Conservation (phyloP, 1,140 invertebrate species). For the Gerris buenoi region DNA sequence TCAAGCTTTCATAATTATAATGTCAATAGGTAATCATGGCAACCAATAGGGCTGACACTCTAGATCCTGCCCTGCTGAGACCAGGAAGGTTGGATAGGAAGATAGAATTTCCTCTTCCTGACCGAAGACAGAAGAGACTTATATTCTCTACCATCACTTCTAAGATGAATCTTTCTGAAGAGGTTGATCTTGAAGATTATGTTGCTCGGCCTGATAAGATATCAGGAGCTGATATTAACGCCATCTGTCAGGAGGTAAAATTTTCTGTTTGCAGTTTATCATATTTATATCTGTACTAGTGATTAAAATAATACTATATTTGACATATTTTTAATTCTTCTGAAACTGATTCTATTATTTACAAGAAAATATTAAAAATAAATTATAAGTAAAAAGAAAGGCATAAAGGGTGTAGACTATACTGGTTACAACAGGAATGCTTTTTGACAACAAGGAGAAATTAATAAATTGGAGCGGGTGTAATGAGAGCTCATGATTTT, state of each 20-base stretch:
- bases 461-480: too few relatives aligned
- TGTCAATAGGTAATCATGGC: conserved; percentile 99
- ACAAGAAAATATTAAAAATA: too few relatives aligned
- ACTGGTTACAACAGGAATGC: too few relatives aligned
- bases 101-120: conserved; percentile 97
- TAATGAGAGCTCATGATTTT: too few relatives aligned
- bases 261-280: neutral
- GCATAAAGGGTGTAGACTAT: too few relatives aligned
- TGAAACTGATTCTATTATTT: too few relatives aligned
- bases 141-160: conserved; percentile 96
- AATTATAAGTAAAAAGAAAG: too few relatives aligned
- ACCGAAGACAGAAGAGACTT: conserved; percentile 91
- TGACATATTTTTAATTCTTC: too few relatives aligned
- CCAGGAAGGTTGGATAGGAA: conserved; percentile 96
- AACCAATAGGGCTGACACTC: conserved; percentile 93
- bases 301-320: too few relatives aligned
- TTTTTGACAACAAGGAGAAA: too few relatives aligned
- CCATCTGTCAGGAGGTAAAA: conserved; percentile 95
- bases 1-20: too few relatives aligned
- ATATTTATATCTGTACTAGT: too few relatives aligned
- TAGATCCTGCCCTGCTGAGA: conserved; percentile 92
- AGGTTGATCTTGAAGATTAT: conserved; percentile 98
- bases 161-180: conserved; percentile 99
- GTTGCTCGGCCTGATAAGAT: conserved; percentile 96
- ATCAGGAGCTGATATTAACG: conserved; percentile 97